Evolutionary conservation across 2,888 invertebrate genomes (phyloP), one percentile per base, ranked within the genome.

Genomic region (Lissonota sp.): DNA sequence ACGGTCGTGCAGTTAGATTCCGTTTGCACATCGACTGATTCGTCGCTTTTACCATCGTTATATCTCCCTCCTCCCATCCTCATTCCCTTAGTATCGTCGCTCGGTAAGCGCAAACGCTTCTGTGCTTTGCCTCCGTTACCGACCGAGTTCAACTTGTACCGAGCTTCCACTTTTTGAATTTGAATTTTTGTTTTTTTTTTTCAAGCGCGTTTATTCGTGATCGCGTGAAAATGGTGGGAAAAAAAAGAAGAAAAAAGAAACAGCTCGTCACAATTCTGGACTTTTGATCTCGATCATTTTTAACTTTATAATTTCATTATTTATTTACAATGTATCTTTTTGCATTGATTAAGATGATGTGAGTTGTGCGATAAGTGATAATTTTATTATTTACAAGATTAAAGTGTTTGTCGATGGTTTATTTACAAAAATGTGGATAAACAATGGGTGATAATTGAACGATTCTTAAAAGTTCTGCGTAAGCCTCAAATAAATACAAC

Each of bases 1-100:
- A 93, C 92, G 80, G 93, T 93, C 83, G 94, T 94, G 89, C 94
- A 94, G 92, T 94, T 94, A 88, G 88, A 83, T 83, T 89, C 85
- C 74, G 86, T 84, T 80, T 79, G 80, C 80, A 86, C 85, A 66
- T 85, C 85, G 70, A 86, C 83, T 80, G 83, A 84, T 60, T 87
- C 86, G 66, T 81, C 86, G 83, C 81, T 83, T 83, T 81, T 87
- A 87, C 84, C 86, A 83, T 67, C 84, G 72, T 64, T 71, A 60
- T 60, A 64, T 46, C 44, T 83, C 84, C 84, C 82, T 85, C 88
- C 88, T 77, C 86, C 87, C 86, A 88, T 86, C 88, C 86, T 88
- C 82, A 87, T 84, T 71, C 85, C 83, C 10, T 71, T 79, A 64
- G 86, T 86, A 86, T 88, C 87, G 63, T 86, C 86, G 83, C 87